Conservation (phyloP, 1,140 invertebrate genomes). For the Gryon sp. region DNA sequence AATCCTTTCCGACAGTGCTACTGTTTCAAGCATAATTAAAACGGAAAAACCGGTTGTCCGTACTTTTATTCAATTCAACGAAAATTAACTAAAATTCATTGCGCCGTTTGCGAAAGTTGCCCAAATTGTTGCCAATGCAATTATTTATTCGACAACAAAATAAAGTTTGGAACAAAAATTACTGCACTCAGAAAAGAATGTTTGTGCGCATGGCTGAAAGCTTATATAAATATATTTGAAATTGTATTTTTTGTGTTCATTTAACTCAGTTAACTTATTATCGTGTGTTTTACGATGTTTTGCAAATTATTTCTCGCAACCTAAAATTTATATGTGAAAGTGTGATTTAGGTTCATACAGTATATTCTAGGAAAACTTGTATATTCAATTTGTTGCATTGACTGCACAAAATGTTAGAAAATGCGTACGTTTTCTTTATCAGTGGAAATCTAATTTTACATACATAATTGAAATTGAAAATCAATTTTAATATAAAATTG, state of each 20-base stretch:
- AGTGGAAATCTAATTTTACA: too few relatives aligned
- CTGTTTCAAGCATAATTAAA: conserved; percentile 50
- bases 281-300: background rate
- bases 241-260: conserved; percentile 5
- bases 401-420: too few relatives aligned
- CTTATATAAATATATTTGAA: too few relatives aligned
- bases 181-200: background rate
- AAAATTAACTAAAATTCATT: conserved; percentile 50
- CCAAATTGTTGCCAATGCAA: conserved; percentile 37
- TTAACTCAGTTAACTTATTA: background rate
- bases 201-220: background rate
- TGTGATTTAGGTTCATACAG: too few relatives aligned
- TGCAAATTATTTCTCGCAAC: too few relatives aligned
- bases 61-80: conserved; percentile 47
- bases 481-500: too few relatives aligned
- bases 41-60: conserved; percentile 38
- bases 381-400: too few relatives aligned
- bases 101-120: conserved; percentile 16
- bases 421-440: too few relatives aligned
- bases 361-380: too few relatives aligned
- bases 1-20: conserved; percentile 49
- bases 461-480: too few relatives aligned
- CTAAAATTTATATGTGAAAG: too few relatives aligned
- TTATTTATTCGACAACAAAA: conserved; percentile 34
- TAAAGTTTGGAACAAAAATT: conserved; percentile 25